A percentile compares a stretch with the other conserved stretches of the same genome.
These are phyloP conservation scores for Equus quagga DNA, from an alignment of 2,113 vertebrate genomes.

Conservation along the genomic window DNA sequence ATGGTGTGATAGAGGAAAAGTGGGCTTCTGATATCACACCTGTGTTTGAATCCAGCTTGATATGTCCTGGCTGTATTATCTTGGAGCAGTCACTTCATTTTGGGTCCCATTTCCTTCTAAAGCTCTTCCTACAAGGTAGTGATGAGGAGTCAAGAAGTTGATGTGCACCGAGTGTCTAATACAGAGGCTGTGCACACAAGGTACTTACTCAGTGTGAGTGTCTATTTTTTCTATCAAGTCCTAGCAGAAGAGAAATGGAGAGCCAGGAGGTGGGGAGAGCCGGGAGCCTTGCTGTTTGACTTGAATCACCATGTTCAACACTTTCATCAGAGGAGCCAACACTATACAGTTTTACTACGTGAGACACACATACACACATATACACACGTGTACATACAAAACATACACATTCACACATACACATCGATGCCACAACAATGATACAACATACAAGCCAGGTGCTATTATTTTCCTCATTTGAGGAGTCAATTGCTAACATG, in stretches of 20 bases:
- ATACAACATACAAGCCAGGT: neutral
- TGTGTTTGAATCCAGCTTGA: neutral
- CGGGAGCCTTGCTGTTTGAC: neutral
- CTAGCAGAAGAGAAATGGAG: neutral
- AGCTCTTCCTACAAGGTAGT: neutral
- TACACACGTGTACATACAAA: neutral
- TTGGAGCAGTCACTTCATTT: neutral
- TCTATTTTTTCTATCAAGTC: neutral
- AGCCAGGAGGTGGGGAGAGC: neutral
- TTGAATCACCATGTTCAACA: neutral
- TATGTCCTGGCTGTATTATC: neutral
- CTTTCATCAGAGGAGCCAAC: neutral
- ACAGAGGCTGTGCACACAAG: neutral
- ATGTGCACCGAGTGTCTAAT: neutral
- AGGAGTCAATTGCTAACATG: neutral
- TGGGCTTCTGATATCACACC: neutral
- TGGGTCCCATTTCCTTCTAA: neutral
- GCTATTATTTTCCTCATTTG: neutral
- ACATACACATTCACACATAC: accelerated
- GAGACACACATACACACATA: neutral
- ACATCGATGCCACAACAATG: neutral
- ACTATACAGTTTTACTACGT: neutral
- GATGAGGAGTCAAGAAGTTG: neutral
- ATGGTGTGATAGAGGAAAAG: accelerated
- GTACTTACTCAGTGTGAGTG: accelerated